A percentile compares a stretch with the other conserved stretches of the same genome.
phyloP scores from a whole-genome alignment of 1,140 invertebrate genomes.

The Drosophila paulistorum region DNA sequence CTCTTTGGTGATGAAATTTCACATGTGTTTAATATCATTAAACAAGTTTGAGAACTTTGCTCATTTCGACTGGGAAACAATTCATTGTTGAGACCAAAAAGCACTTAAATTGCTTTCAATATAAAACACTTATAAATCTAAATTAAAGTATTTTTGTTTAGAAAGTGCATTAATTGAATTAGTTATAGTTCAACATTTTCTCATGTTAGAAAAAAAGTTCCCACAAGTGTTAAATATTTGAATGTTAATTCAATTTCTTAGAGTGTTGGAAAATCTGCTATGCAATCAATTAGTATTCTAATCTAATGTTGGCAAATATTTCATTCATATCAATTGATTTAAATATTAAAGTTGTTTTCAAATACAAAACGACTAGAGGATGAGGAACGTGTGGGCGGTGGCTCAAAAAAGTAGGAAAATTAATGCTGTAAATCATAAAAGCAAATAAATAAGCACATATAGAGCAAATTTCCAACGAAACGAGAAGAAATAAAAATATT shows the following conservation, averaged over 20 bases:
- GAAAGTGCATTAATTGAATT: neutral
- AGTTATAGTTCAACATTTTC: neutral
- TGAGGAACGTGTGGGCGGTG: neutral
- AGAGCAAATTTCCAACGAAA: slow-evolving; percentile 15
- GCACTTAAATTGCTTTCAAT: too few relatives aligned
- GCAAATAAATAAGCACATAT: slow-evolving; percentile 51
- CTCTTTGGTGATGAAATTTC: too few relatives aligned
- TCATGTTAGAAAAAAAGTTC: neutral
- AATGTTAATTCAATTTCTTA: neutral
- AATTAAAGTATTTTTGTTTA: too few relatives aligned
- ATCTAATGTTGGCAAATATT: slow-evolving; percentile 6
- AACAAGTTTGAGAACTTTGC: too few relatives aligned
- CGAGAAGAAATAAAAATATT: slow-evolving; percentile 43
- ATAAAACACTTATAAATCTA: too few relatives aligned
- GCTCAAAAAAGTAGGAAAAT: slow-evolving; percentile 28
- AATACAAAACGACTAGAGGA: neutral
- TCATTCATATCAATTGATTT: slow-evolving; percentile 16
- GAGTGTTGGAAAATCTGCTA: neutral
- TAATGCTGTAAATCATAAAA: slow-evolving; percentile 52
- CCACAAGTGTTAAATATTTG: slow-evolving; percentile 6
- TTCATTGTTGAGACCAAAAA: too few relatives aligned
- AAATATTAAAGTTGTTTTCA: slow-evolving; percentile 25
- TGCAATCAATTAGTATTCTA: slow-evolving; percentile 1
- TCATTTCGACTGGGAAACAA: too few relatives aligned
- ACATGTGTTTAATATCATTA: too few relatives aligned